A percentile compares a stretch with the other conserved stretches of the same genome.
phyloP scores from a whole-genome alignment of 1,140 invertebrate species.

The Druon quercuslanigerum region DNA sequence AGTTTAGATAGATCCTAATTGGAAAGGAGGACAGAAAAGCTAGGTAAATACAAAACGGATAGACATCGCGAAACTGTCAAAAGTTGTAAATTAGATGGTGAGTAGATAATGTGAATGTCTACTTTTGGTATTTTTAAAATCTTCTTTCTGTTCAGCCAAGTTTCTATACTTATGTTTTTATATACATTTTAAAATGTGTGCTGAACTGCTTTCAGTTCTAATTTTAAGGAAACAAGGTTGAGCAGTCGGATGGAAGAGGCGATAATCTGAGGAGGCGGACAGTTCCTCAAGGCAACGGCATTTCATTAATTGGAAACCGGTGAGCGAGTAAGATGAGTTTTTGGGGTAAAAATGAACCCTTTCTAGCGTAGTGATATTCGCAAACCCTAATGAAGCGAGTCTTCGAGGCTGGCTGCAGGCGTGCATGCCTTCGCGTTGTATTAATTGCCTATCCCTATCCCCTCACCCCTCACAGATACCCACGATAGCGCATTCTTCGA shows the following conservation, averaged over 20 bases:
- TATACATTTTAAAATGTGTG: not conserved
- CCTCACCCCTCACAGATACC: constrained; percentile 48
- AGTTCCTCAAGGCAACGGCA: constrained; percentile 56
- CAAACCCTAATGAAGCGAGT: constrained; percentile 69
- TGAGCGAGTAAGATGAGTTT: constrained; percentile 60
- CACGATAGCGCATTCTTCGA: constrained; percentile 70
- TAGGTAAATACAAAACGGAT: not conserved
- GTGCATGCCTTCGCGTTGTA: constrained; percentile 70
- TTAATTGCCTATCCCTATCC: constrained; percentile 67
- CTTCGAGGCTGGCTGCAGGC: constrained; percentile 62
- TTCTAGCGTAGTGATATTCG: constrained; percentile 51
- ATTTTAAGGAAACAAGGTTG: constrained; percentile 11
- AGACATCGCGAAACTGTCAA: not conserved
- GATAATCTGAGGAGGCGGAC: constrained; percentile 36
- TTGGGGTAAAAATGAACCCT: constrained; percentile 68
- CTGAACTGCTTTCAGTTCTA: not conserved
- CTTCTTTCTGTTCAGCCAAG: not conserved
- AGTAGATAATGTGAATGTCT: not conserved
- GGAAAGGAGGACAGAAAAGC: not conserved
- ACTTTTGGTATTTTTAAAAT: not conserved
- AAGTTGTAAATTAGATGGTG: not conserved
- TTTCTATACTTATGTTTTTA: not conserved
- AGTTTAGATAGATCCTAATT: constrained; percentile 6
- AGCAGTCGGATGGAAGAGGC: constrained; percentile 40
- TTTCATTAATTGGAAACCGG: constrained; percentile 64